Conservation (phyloP, 2,113 vertebrate genomes). For the Rousettus leschenaultii region DNA sequence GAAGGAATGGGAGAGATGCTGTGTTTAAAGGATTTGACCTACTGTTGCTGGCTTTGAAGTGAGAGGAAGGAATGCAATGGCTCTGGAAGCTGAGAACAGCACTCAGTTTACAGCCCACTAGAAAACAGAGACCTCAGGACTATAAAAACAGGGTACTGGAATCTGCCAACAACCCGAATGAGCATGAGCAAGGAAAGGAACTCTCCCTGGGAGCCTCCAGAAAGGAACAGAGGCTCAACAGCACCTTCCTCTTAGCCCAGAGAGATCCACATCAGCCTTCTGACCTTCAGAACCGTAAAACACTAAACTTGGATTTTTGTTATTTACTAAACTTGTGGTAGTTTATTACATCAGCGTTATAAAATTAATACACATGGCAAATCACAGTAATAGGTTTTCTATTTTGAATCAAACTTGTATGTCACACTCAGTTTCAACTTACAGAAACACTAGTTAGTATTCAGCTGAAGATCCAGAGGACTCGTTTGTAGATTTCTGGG, state of each 20-base stretch:
- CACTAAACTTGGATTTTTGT: not conserved
- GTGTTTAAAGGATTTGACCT: not conserved
- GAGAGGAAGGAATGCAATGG: not conserved
- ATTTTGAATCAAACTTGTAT: not conserved
- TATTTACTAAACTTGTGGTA: not conserved
- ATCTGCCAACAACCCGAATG: not conserved
- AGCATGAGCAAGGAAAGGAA: not conserved
- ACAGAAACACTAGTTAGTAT: not conserved
- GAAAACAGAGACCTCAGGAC: not conserved
- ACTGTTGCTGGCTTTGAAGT: not conserved
- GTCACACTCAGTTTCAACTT: not conserved
- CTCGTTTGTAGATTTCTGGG: not conserved
- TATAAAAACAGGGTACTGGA: no score
- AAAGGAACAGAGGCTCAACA: fast-evolving
- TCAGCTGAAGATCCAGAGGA: not conserved
- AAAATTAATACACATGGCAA: not conserved
- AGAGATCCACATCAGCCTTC: not conserved
- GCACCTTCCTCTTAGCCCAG: not conserved
- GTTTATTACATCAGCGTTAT: not conserved
- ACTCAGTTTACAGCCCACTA: not conserved
- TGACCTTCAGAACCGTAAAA: not conserved
- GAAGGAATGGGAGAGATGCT: not conserved
- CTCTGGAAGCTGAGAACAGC: not conserved
- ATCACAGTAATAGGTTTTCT: not conserved
- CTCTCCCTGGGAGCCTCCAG: not conserved